Conservation (phyloP, 2,797 vertebrate species). For the Bovichtus diacanthus region DNA sequence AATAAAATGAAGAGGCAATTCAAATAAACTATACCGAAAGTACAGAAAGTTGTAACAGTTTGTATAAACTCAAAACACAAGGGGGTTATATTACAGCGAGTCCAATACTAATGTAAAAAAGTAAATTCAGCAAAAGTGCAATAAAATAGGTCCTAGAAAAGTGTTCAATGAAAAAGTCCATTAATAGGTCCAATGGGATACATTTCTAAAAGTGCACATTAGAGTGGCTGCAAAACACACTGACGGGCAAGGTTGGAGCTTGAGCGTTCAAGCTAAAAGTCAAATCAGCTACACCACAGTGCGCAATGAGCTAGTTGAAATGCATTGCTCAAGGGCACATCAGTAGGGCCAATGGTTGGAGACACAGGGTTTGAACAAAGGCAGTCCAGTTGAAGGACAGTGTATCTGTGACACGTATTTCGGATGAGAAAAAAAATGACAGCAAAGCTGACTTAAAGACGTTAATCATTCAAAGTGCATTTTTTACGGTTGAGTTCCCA, state of each 20-base stretch:
- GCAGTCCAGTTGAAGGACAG: background rate
- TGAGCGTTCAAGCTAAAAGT: background rate
- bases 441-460: background rate
- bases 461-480: slow-evolving; percentile 1
- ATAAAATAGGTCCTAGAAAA: background rate
- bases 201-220: slow-evolving; percentile 9
- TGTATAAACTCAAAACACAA: background rate
- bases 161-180: background rate
- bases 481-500: slow-evolving; percentile 21
- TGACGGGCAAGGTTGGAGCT: background rate
- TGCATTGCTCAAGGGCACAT: slow-evolving; percentile 1
- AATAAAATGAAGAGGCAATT: background rate
- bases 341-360: background rate
- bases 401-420: background rate
- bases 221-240: background rate
- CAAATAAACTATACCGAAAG: background rate
- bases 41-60: background rate
- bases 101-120: background rate
- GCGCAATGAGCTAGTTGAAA: background rate
- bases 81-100: background rate
- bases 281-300: background rate
- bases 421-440: background rate
- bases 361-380: background rate
- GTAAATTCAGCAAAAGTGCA: background rate
- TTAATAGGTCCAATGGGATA: slow-evolving; percentile 7